Evolutionary conservation across 92 coral and sea anemone species (phyloP).

Genomic region (Desmophyllum pertusum): DNA sequence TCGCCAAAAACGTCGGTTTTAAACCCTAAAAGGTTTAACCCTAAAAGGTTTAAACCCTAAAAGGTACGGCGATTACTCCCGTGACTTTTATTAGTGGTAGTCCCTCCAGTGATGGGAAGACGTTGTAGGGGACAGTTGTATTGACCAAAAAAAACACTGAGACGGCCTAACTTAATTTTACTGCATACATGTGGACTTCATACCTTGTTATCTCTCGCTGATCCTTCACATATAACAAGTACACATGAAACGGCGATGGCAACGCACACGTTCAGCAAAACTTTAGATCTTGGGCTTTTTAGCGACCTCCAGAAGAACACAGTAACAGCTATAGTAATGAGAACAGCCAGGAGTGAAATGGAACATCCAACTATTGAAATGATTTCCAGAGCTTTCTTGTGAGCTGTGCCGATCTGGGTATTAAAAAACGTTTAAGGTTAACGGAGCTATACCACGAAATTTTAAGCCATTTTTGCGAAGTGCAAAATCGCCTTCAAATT

Average conservation of each 20-base stretch:
- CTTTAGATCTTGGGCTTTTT: conserved; percentile 75
- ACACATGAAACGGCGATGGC: conserved; percentile 81
- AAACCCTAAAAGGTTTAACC: too few species aligned
- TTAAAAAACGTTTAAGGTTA: too few species aligned
- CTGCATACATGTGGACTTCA: not conserved
- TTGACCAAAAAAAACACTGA: too few species aligned
- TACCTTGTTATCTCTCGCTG: conserved; percentile 82
- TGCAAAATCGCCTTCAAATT: too few species aligned
- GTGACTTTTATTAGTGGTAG: too few species aligned
- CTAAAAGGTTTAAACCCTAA: too few species aligned
- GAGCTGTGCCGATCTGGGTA: conserved; percentile 22
- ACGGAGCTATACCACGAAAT: too few species aligned
- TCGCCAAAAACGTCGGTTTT: too few species aligned
- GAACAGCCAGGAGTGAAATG: conserved; percentile 85
- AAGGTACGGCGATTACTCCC: too few species aligned
- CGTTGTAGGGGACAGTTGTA: too few species aligned
- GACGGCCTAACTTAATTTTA: not conserved
- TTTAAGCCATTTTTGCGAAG: too few species aligned
- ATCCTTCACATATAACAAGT: conserved; percentile 82
- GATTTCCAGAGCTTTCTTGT: conserved; percentile 72
- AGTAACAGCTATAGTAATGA: conserved; percentile 71
- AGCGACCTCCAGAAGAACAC: conserved; percentile 78
- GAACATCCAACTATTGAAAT: conserved; percentile 90
- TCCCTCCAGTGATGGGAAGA: too few species aligned
- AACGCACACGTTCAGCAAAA: conserved; percentile 80